Percentiles rank a stretch among this genome's conserved stretches.
phyloP scores from a whole-genome alignment of 92 coral and sea anemone genomes.

The Paramuricea clavata region DNA sequence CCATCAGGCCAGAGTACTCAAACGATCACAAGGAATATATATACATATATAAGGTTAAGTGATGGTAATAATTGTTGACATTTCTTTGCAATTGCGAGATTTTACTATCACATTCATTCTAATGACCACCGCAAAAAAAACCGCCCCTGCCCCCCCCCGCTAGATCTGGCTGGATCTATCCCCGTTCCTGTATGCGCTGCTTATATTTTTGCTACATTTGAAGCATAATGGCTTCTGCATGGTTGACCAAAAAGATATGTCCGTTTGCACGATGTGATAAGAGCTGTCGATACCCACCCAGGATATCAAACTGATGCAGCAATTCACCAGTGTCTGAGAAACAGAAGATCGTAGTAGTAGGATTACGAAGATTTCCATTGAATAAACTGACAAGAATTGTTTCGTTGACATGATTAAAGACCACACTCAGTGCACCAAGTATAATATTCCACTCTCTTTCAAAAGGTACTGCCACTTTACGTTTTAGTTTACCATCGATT shows the following conservation, averaged over 20 bases:
- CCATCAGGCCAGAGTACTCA: too few species aligned
- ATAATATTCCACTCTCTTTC: neutral
- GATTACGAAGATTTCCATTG: too few species aligned
- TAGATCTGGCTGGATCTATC: too few species aligned
- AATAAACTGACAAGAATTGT: neutral
- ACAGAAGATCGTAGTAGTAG: neutral
- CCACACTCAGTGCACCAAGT: neutral
- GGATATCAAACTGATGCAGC: neutral
- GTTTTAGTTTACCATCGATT: neutral
- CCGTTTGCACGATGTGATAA: neutral
- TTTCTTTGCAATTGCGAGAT: too few species aligned
- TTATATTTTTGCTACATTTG: too few species aligned
- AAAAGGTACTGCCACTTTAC: neutral
- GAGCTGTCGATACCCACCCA: neutral
- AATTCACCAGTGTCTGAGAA: neutral
- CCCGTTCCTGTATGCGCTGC: too few species aligned
- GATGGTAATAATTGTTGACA: too few species aligned
- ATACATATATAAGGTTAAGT: too few species aligned
- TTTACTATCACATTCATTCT: too few species aligned
- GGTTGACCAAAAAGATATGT: neutral
- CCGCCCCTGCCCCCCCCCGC: too few species aligned
- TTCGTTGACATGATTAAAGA: neutral
- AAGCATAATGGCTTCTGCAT: neutral
- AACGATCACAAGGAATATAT: too few species aligned
- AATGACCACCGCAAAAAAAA: too few species aligned